These are phyloP conservation scores for Pimephales promelas DNA, from an alignment of 2,113 vertebrate genomes.

Conservation along the genomic window DNA sequence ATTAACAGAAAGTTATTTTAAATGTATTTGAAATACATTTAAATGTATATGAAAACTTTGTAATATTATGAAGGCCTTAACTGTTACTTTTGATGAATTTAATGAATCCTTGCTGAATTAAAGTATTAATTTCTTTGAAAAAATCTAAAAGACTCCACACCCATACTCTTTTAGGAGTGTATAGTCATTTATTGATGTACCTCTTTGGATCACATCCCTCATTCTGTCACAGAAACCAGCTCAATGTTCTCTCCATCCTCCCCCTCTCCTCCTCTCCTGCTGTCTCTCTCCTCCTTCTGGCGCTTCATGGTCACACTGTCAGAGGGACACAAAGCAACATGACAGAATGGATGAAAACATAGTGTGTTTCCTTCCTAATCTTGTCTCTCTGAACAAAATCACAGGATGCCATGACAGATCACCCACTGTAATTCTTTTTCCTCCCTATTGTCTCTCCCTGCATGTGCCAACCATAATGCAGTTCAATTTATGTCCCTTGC, in stretches of 20 bases:
- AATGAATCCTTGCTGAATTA: too few species aligned
- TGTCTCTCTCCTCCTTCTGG: constrained; percentile 7
- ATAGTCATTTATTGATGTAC: background rate
- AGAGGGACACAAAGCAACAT: background rate
- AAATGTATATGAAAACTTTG: too few species aligned
- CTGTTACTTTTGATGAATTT: too few species aligned
- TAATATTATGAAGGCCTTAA: too few species aligned
- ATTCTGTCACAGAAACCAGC: background rate
- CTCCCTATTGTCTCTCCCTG: background rate
- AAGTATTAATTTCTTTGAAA: too few species aligned
- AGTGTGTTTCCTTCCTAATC: constrained; percentile 23
- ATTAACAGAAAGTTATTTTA: too few species aligned
- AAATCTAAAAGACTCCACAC: too few species aligned
- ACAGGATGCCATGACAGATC: constrained; percentile 20
- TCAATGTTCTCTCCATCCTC: constrained; percentile 10
- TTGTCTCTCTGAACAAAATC: constrained; percentile 5
- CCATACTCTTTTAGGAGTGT: background rate
- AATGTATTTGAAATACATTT: too few species aligned
- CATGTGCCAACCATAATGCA: background rate
- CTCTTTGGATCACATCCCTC: background rate
- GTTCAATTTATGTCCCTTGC: background rate
- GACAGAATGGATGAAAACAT: constrained; percentile 5
- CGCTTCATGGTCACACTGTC: constrained; percentile 29
- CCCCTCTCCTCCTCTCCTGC: constrained; percentile 6
- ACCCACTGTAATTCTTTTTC: constrained; percentile 20